These are phyloP conservation scores for Scatophagus argus DNA, from an alignment of 2,113 vertebrate genomes.

Conservation along the genomic window DNA sequence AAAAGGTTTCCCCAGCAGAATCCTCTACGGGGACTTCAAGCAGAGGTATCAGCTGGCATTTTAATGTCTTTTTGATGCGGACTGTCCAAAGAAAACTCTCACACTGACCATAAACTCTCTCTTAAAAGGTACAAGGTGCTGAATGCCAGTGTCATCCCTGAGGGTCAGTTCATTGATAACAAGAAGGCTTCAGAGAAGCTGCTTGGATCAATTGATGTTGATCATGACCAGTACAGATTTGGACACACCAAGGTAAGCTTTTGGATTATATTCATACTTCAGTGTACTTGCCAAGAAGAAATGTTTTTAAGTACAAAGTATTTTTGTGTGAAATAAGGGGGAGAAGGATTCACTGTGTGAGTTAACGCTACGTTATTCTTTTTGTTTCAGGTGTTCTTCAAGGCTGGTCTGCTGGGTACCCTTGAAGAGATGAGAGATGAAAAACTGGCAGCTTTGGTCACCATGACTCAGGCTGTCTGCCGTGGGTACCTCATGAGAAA, in stretches of 20 bases:
- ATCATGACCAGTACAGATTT: conserved; percentile 65
- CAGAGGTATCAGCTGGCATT: conserved; percentile 49
- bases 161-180: conserved; percentile 60
- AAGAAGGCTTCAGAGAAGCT: conserved; percentile 69
- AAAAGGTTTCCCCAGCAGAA: conserved; percentile 71
- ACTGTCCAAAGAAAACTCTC: neutral
- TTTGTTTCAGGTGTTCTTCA: conserved; percentile 64
- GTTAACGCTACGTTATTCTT: too few relatives aligned
- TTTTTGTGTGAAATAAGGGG: too few relatives aligned
- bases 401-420: conserved; percentile 71
- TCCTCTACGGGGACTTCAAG: conserved; percentile 65
- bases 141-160: conserved; percentile 72
- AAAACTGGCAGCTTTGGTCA: too few relatives aligned
- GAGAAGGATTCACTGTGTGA: too few relatives aligned
- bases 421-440: too few relatives aligned
- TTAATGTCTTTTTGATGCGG: accelerated
- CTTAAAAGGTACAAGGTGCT: conserved; percentile 70
- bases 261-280: neutral
- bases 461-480: too few relatives aligned
- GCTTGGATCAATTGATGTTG: conserved; percentile 68
- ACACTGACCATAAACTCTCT: neutral
- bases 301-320: too few relatives aligned
- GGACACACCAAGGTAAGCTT: conserved; percentile 61
- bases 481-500: too few relatives aligned
- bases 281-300: neutral